Evolutionary conservation across 2,888 invertebrate genomes (phyloP).

Genomic region (Macrosiphum euphorbiae): DNA sequence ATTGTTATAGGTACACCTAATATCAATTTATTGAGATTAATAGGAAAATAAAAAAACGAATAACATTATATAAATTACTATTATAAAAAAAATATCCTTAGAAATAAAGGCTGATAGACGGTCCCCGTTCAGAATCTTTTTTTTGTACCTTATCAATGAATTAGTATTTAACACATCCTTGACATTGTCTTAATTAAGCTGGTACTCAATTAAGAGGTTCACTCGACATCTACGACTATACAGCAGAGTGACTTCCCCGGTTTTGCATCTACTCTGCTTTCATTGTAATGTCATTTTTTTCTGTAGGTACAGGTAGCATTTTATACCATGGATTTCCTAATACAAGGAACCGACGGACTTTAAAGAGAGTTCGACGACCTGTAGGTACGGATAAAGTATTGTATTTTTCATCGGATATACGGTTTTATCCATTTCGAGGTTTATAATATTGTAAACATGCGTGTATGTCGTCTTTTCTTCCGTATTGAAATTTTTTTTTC

Average conservation of each 20-base stretch:
- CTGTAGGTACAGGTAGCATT: no score
- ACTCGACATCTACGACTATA: background rate
- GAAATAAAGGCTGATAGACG: background rate
- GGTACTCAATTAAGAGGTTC: background rate
- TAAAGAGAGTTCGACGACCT: background rate
- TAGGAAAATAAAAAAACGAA: no score
- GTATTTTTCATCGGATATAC: background rate
- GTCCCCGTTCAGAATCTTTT: background rate
- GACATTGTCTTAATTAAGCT: no score
- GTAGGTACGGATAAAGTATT: background rate
- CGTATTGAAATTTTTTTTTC: background rate
- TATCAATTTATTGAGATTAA: background rate
- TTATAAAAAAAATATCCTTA: no score
- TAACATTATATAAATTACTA: no score
- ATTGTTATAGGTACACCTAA: background rate
- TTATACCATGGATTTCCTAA: background rate
- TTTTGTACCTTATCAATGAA: no score
- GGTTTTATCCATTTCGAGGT: background rate
- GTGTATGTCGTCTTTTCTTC: background rate
- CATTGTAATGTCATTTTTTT: background rate
- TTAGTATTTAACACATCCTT: no score
- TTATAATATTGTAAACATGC: background rate
- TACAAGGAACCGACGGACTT: background rate
- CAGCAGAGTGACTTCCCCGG: background rate
- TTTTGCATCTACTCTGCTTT: background rate